phyloP scores from a whole-genome alignment of 2,797 vertebrate species.

The Aldrovandia affinis region DNA sequence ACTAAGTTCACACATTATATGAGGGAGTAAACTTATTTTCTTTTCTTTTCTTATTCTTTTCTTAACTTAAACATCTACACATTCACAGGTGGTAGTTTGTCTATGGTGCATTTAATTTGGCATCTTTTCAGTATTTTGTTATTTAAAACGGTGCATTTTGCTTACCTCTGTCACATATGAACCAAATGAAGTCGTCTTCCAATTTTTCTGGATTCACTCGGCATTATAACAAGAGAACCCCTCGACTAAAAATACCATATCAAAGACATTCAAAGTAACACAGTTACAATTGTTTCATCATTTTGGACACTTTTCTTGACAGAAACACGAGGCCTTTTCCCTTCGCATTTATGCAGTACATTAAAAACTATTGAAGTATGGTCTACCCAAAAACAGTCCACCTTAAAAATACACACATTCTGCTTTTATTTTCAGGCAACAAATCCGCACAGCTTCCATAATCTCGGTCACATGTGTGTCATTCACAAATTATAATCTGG shows the following conservation, averaged over 20 bases:
- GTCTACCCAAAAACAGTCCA: background rate
- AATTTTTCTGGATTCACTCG: background rate
- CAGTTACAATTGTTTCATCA: background rate
- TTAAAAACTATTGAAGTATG: background rate
- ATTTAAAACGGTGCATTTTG: background rate
- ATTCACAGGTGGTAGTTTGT: background rate
- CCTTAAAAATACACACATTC: background rate
- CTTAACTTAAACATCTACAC: background rate
- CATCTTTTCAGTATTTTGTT: background rate
- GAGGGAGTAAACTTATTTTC: too few species aligned
- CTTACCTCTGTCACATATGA: background rate
- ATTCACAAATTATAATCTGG: constrained; percentile 1
- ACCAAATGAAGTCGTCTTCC: background rate
- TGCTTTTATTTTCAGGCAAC: background rate
- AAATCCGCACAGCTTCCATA: background rate
- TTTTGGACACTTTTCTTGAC: background rate
- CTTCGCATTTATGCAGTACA: background rate
- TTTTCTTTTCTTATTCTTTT: too few species aligned
- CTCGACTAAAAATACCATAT: constrained; percentile 4
- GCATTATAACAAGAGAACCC: too few species aligned
- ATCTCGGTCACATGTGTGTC: background rate
- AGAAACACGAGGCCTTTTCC: background rate
- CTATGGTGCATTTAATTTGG: constrained; percentile 12
- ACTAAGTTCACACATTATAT: too few species aligned
- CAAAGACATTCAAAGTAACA: background rate